A percentile compares a stretch with the other conserved stretches of the same genome.
These are phyloP conservation scores for Phyllostomus hastatus DNA, from an alignment of 2,113 vertebrate species.

Conservation along the genomic window DNA sequence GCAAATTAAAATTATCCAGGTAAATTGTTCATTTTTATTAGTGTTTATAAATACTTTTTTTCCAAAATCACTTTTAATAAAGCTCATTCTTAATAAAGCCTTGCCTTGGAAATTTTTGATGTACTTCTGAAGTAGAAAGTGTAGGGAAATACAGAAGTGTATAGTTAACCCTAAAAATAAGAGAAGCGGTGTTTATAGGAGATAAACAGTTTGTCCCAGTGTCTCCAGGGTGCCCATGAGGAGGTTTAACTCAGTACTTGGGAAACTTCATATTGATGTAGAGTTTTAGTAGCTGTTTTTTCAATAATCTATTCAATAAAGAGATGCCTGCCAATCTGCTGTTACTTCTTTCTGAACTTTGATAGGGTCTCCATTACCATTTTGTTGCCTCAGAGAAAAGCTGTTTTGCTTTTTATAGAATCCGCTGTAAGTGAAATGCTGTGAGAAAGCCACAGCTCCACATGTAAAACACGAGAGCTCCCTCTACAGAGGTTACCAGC, in stretches of 20 bases:
- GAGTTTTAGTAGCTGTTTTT: background rate
- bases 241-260: background rate
- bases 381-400: background rate
- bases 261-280: background rate
- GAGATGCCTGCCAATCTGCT: background rate
- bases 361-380: background rate
- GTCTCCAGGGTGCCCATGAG: background rate
- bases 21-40: background rate
- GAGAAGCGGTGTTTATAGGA: background rate
- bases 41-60: background rate
- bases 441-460: background rate
- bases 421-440: background rate
- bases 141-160: background rate
- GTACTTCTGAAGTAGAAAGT: background rate
- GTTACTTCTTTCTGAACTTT: background rate
- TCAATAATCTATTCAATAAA: background rate
- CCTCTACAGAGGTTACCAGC: background rate
- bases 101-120: background rate
- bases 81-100: background rate
- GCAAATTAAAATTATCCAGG: conserved; percentile 33
- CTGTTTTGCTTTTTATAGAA: background rate
- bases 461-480: background rate
- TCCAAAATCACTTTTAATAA: conserved; percentile 3
- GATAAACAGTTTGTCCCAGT: rapidly evolving
- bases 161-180: background rate